Conservation (phyloP, 2,888 invertebrate species). For the Drosophila austrosaltans region DNA sequence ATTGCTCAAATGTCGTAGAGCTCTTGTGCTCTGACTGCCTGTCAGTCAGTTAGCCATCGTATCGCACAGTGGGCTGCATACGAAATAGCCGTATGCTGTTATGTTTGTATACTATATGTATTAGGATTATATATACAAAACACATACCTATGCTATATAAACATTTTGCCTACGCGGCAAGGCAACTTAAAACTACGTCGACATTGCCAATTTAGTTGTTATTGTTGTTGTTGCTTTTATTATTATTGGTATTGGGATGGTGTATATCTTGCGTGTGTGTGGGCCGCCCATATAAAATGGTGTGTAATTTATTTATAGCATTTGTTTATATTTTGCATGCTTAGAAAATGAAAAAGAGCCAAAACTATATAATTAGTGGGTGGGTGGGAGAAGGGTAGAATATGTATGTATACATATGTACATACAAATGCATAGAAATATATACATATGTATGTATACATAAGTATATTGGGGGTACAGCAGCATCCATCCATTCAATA, state of each 20-base stretch:
- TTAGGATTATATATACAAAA: background rate
- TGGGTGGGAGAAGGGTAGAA: background rate
- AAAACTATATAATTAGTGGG: background rate
- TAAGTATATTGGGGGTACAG: background rate
- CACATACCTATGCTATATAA: background rate
- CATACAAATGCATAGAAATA: background rate
- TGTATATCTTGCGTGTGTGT: constrained; percentile 23
- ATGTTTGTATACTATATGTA: constrained; percentile 67
- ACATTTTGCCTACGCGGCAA: constrained; percentile 39
- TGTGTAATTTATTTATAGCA: constrained; percentile 66
- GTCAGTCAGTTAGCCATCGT: constrained; percentile 54
- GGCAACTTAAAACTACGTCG: constrained; percentile 13
- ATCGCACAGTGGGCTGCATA: constrained; percentile 73
- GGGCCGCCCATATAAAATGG: constrained; percentile 18
- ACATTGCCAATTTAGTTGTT: constrained; percentile 28
- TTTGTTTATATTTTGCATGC: constrained; percentile 75
- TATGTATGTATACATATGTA: background rate
- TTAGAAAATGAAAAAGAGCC: constrained; percentile 44
- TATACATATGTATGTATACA: background rate
- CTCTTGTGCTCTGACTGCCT: constrained; percentile 38
- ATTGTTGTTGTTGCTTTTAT: constrained; percentile 32
- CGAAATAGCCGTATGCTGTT: constrained; percentile 69
- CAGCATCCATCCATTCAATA: constrained; percentile 12
- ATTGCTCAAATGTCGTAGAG: constrained; percentile 77
- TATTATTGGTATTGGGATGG: constrained; percentile 25